Conservation (phyloP, 2,888 invertebrate species). For the Biston betularia region DNA sequence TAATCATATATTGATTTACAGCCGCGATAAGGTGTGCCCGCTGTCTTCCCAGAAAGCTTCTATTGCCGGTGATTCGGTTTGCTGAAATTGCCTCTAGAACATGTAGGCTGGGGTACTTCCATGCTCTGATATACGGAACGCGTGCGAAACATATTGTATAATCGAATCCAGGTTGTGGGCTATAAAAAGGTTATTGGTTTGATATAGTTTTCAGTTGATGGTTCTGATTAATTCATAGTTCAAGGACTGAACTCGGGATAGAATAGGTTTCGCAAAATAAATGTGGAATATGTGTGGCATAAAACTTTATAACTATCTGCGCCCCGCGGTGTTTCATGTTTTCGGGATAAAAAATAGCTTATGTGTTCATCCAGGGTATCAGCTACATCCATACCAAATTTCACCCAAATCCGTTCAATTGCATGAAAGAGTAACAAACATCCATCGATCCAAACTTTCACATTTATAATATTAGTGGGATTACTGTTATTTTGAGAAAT, state of each 20-base stretch:
- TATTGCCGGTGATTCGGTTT: constrained; percentile 65
- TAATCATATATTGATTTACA: constrained; percentile 87
- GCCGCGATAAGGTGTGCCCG: constrained; percentile 79
- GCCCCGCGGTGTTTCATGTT: too few relatives aligned
- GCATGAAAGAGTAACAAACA: too few relatives aligned
- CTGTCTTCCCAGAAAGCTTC: constrained; percentile 77
- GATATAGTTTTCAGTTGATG: constrained; percentile 12
- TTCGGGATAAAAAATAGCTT: too few relatives aligned
- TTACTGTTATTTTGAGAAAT: too few relatives aligned
- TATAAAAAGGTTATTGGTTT: constrained; percentile 42
- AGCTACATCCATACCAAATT: too few relatives aligned
- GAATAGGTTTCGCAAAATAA: neutral
- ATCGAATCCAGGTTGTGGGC: constrained; percentile 49
- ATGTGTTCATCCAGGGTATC: too few relatives aligned
- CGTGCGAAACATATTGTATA: constrained; percentile 48
- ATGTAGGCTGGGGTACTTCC: constrained; percentile 44
- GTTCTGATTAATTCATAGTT: constrained; percentile 6
- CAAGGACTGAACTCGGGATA: neutral
- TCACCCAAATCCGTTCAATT: too few relatives aligned
- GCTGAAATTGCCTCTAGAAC: constrained; percentile 71
- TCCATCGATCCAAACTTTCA: too few relatives aligned
- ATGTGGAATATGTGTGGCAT: too few relatives aligned
- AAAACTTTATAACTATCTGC: too few relatives aligned
- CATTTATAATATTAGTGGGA: too few relatives aligned
- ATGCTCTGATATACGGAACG: constrained; percentile 23